These are phyloP conservation scores for Epizoanthus scotinus DNA, from an alignment of 92 coral and sea anemone species.

Conservation along the genomic window DNA sequence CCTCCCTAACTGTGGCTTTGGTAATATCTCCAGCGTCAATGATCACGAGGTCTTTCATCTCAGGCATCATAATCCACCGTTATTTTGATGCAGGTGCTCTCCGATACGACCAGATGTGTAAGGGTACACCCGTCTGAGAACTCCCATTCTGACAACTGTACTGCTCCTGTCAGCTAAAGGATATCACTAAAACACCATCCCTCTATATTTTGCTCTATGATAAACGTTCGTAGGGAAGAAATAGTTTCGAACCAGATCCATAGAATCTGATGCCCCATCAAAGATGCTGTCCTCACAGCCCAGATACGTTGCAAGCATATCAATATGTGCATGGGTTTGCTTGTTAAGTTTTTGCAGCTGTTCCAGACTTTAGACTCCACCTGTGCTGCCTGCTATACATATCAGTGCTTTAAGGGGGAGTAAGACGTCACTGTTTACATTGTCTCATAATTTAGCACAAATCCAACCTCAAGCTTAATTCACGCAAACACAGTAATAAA, in stretches of 20 bases:
- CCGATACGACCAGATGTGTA: slow-evolving; percentile 41
- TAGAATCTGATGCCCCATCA: background rate
- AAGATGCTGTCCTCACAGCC: slow-evolving; percentile 42
- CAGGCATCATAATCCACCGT: too few relatives aligned
- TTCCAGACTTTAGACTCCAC: slow-evolving; percentile 12
- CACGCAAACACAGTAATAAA: too few relatives aligned
- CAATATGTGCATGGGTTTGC: background rate
- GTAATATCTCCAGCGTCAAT: slow-evolving; percentile 41
- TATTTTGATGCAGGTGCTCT: slow-evolving; percentile 40
- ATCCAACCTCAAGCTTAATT: too few relatives aligned
- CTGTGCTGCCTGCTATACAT: slow-evolving; percentile 21
- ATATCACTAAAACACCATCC: slow-evolving; percentile 47
- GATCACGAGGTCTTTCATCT: slow-evolving; percentile 29
- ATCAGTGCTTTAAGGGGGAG: slow-evolving; percentile 24
- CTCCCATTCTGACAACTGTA: slow-evolving; percentile 48
- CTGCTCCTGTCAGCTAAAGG: slow-evolving; percentile 42
- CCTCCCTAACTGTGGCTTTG: slow-evolving; percentile 28
- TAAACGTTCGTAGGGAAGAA: slow-evolving; percentile 49
- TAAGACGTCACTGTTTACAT: too few relatives aligned
- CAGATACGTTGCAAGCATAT: slow-evolving; percentile 48
- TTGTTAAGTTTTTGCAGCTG: background rate
- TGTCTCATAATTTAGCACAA: too few relatives aligned
- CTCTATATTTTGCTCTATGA: slow-evolving; percentile 53
- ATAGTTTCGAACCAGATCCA: slow-evolving; percentile 48
- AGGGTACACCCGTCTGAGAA: slow-evolving; percentile 35